Conservation (phyloP, 2,888 invertebrate species). For the Dione vanillae region DNA sequence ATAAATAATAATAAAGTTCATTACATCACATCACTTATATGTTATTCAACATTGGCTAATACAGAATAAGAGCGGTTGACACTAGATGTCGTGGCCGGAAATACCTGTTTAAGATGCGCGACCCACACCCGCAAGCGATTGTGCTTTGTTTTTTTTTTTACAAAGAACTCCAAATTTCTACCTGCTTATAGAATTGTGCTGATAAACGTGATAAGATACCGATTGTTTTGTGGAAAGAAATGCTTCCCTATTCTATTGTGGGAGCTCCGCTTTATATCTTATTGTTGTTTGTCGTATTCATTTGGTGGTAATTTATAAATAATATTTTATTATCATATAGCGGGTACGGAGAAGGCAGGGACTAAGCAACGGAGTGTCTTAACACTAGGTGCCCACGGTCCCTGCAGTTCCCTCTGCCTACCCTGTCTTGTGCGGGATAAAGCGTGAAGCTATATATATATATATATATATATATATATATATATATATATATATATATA, state of each 20-base stretch:
- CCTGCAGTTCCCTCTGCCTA: too few relatives aligned
- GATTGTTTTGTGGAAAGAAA: conserved; percentile 27
- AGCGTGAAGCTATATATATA: too few relatives aligned
- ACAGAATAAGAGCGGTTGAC: conserved; percentile 24
- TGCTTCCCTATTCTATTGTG: conserved; percentile 15
- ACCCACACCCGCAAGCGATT: conserved; percentile 33
- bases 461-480: too few relatives aligned
- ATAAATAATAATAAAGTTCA: neutral
- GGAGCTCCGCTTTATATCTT: neutral
- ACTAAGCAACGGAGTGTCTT: too few relatives aligned
- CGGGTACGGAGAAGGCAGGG: too few relatives aligned
- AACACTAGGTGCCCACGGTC: too few relatives aligned
- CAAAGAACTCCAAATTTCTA: conserved; percentile 38
- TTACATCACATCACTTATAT: neutral
- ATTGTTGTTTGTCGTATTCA: neutral
- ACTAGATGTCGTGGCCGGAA: conserved; percentile 33
- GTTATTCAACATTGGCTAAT: conserved; percentile 21
- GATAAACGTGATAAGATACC: conserved; percentile 28
- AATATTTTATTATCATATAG: neutral
- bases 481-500: too few relatives aligned
- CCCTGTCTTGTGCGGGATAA: too few relatives aligned
- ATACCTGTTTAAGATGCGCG: conserved; percentile 42
- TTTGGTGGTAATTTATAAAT: neutral
- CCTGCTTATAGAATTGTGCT: conserved; percentile 37
- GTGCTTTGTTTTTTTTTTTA: conserved; percentile 41